Evolutionary conservation across 1,140 invertebrate species (phyloP).

Genomic region (Holotrichia oblita): DNA sequence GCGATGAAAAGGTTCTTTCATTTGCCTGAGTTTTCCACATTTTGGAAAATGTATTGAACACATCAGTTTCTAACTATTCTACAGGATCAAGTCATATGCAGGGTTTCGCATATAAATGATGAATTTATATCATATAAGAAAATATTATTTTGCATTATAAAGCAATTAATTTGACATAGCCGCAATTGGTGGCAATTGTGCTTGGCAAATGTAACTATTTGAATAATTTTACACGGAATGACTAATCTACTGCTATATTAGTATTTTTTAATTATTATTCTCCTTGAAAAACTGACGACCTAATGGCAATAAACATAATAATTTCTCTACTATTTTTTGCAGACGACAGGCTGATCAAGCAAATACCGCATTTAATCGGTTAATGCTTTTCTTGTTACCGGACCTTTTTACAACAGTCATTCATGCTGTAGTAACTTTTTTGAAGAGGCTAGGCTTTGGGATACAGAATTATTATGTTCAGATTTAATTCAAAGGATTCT

Average conservation of each 20-base stretch:
- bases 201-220: no score
- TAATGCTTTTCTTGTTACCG: conserved; percentile 33
- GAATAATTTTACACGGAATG: no score
- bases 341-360: conserved; percentile 29
- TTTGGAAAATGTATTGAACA: no score
- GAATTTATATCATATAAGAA: no score
- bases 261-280: not conserved
- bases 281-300: not conserved
- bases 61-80: no score
- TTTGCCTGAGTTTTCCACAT: no score
- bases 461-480: conserved; percentile 34
- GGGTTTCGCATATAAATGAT: no score
- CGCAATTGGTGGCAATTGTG: no score
- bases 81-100: no score
- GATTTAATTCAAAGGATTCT: conserved; percentile 29
- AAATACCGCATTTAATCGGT: conserved; percentile 3
- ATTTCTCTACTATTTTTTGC: not conserved
- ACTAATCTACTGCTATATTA: not conserved
- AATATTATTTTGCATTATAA: no score
- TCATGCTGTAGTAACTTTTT: conserved; percentile 34
- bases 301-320: conserved; percentile 11
- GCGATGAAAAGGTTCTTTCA: no score
- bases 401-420: conserved; percentile 32
- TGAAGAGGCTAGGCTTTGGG: conserved; percentile 37
- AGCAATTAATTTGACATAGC: no score